Evolutionary conservation across 2,113 vertebrate species (phyloP), one percentile per base, ranked within the genome.

Genomic region (Anas platyrhynchos): DNA sequence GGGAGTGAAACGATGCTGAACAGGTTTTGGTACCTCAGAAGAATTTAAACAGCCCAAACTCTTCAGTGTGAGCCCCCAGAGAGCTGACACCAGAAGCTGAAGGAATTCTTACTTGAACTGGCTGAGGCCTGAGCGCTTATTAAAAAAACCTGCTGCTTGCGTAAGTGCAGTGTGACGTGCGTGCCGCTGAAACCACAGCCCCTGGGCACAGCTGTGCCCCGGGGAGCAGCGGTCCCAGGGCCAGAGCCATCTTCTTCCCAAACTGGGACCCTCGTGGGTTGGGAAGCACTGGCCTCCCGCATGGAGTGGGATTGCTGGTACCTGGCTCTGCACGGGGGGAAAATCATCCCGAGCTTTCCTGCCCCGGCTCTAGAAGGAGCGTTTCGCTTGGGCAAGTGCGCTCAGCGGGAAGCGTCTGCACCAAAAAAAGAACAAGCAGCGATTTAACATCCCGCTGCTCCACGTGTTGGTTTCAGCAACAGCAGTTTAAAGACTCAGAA

Each of bases 1-100:
- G n/a, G 23, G 44, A 56, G 63, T 0, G 11, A 12, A 17, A n/a
- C 6, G 10, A n/a, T 18, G 27, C 20, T 2, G 0, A 77, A 20
- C 0, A 0, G 34, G 38, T 77, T 88, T 83, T 32, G 75, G 66
- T 83, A n/a, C 74, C 20, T 11, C 3, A 5, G 41, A 72, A 58
- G 44, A 73, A 94, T 38, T 2, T 44, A 15, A 71, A 34, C 66
- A 66, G 56, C 7, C 13, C 61, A 21, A 92, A 69, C 32, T 9
- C 62, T 65, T 67, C 4, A 32, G 54, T 0, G 11, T 22, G 38
- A 84, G 73, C 34, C 54, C n/a, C 52, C 18, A 29, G 52, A 14
- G 12, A 25, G 50, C 4, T 1, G 4, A 38, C 22, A 38, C 55
- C 81, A 84, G 65, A 61, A 46, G 32, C 66, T 38, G 48, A 80